A percentile compares a stretch with the other conserved stretches of the same genome.
phyloP scores from a whole-genome alignment of 2,888 invertebrate genomes.

The Margaritifera margaritifera region DNA sequence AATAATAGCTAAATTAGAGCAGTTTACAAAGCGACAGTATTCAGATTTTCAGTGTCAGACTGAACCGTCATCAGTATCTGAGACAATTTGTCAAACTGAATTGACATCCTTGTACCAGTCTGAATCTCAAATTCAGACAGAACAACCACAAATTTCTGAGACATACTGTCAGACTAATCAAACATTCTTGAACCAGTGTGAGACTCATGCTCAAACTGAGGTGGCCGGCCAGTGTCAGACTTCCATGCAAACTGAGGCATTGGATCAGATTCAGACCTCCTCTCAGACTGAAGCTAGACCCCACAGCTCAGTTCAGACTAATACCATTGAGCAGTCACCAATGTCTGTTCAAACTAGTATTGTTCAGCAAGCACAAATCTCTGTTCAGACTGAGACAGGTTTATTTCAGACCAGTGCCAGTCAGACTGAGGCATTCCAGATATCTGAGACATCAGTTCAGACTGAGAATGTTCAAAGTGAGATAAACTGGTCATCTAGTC shows the following conservation, averaged over 20 bases:
- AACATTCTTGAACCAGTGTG: slow-evolving; percentile 13
- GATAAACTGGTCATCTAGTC: too few species aligned
- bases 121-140: slow-evolving; percentile 30
- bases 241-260: slow-evolving; percentile 27
- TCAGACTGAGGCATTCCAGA: neutral
- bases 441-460: neutral
- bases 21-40: slow-evolving; percentile 15
- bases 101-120: too few species aligned
- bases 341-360: slow-evolving; percentile 1
- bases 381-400: slow-evolving; percentile 5
- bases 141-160: slow-evolving; percentile 21
- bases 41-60: slow-evolving; percentile 20
- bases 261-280: slow-evolving; percentile 20
- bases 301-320: slow-evolving; percentile 28
- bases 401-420: neutral
- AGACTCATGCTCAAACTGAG: slow-evolving; percentile 28
- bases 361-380: slow-evolving; percentile 2
- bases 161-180: slow-evolving; percentile 27
- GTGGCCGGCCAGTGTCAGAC: slow-evolving; percentile 2
- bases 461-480: slow-evolving; percentile 1
- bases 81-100: too few species aligned
- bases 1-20: slow-evolving; percentile 20
- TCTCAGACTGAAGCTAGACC: slow-evolving; percentile 28
- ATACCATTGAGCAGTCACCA: slow-evolving; percentile 5
- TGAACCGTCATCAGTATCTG: slow-evolving; percentile 12